Percentiles rank a stretch among this genome's conserved stretches.
Evolutionary conservation across 1,140 invertebrate genomes (phyloP).

Genomic region (Heterodera schachtii): DNA sequence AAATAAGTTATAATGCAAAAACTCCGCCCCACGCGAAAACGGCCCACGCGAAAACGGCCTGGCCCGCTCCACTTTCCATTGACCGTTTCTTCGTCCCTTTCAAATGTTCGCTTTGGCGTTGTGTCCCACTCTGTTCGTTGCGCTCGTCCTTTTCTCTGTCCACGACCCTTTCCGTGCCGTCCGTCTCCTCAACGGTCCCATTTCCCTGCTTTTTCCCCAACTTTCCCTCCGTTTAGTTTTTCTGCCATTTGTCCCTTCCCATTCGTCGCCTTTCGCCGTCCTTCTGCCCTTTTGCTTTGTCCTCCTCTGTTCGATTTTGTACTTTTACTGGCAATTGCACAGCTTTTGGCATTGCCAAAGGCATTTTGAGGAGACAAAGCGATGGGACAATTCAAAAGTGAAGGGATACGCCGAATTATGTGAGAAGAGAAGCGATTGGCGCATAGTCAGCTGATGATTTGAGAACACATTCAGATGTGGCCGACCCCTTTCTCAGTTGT

Average conservation of each 20-base stretch:
- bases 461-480: background rate
- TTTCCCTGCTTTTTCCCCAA: background rate
- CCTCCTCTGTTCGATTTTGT: background rate
- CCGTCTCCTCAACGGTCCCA: background rate
- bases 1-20: too few species aligned
- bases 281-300: background rate
- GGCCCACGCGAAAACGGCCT: too few species aligned
- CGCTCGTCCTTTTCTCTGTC: background rate
- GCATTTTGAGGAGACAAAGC: background rate
- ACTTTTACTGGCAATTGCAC: conserved; percentile 2
- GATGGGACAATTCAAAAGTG: background rate
- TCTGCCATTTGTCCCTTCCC: background rate
- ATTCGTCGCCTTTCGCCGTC: background rate
- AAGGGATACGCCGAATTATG: conserved; percentile 6
- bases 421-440: background rate
- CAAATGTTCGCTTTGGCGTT: background rate
- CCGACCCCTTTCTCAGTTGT: background rate
- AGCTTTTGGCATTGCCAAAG: background rate
- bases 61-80: background rate
- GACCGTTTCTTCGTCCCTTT: background rate
- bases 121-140: background rate
- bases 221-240: background rate
- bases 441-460: background rate
- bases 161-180: background rate
- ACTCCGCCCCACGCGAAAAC: too few species aligned